Conservation (phyloP, 2,797 vertebrate genomes). For the Intellagama lesueurii region DNA sequence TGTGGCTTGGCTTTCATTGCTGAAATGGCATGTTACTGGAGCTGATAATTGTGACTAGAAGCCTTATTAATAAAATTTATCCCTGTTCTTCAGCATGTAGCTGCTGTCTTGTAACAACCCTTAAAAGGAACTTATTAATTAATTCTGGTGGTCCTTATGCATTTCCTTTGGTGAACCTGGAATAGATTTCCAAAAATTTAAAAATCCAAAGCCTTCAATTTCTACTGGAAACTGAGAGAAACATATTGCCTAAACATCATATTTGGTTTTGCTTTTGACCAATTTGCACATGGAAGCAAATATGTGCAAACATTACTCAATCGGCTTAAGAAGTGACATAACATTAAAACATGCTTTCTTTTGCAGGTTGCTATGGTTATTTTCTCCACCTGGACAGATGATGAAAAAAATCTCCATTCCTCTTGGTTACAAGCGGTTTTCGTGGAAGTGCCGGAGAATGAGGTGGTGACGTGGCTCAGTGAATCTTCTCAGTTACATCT, state of each 20-base stretch:
- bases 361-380: slow-evolving; percentile 12
- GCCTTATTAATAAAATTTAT: background rate
- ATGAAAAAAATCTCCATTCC: background rate
- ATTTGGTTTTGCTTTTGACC: background rate
- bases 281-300: too few relatives aligned
- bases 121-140: background rate
- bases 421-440: background rate
- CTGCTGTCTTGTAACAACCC: background rate
- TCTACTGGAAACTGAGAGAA: background rate
- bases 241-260: background rate
- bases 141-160: background rate
- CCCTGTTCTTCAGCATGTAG: too few relatives aligned
- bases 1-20: too few relatives aligned
- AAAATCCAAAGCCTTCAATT: background rate
- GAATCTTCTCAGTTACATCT: background rate
- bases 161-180: background rate
- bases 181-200: background rate
- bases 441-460: slow-evolving; percentile 6
- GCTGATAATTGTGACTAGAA: background rate
- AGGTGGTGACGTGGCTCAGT: background rate
- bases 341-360: background rate
- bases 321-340: background rate
- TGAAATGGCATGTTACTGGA: background rate
- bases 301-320: background rate
- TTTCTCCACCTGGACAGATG: background rate